A percentile compares a stretch with the other conserved stretches of the same genome.
Evolutionary conservation across 1,140 invertebrate species (phyloP).

Genomic region (Ceratina calcarata): DNA sequence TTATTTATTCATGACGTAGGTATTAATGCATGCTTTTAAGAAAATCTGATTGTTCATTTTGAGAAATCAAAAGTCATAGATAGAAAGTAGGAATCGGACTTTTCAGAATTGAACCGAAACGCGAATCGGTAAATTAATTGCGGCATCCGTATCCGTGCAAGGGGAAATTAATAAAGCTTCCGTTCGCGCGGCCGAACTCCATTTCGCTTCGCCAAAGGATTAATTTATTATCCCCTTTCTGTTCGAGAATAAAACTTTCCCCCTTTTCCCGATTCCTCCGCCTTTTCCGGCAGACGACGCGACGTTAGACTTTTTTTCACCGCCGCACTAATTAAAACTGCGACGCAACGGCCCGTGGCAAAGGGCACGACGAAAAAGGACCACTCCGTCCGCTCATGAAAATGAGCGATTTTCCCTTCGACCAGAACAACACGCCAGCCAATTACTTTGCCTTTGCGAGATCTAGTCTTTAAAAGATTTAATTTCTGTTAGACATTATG

Average conservation of each 20-base stretch:
- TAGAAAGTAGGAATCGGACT: no score
- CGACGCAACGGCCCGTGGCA: conserved; percentile 14
- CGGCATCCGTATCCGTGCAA: background rate
- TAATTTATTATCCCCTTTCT: conserved; percentile 41
- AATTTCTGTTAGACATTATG: background rate
- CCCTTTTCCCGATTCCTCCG: background rate
- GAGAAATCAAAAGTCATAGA: no score
- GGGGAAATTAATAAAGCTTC: conserved; percentile 24
- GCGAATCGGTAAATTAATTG: background rate
- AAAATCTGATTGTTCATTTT: no score
- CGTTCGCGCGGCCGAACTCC: background rate
- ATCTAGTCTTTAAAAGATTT: background rate
- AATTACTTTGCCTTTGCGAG: conserved; percentile 16
- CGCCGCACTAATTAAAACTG: conserved; percentile 41
- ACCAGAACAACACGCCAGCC: background rate
- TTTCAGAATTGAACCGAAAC: no score
- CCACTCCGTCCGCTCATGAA: conserved; percentile 15
- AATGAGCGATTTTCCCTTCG: conserved; percentile 25
- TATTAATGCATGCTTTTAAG: no score
- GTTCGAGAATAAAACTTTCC: conserved; percentile 28
- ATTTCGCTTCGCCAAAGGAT: background rate
- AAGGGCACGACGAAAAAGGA: conserved; percentile 1
- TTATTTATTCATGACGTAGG: no score
- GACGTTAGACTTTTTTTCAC: background rate
- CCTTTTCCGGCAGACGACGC: background rate